Conservation (phyloP, 2,113 vertebrate species). For the Octodon degus region DNA sequence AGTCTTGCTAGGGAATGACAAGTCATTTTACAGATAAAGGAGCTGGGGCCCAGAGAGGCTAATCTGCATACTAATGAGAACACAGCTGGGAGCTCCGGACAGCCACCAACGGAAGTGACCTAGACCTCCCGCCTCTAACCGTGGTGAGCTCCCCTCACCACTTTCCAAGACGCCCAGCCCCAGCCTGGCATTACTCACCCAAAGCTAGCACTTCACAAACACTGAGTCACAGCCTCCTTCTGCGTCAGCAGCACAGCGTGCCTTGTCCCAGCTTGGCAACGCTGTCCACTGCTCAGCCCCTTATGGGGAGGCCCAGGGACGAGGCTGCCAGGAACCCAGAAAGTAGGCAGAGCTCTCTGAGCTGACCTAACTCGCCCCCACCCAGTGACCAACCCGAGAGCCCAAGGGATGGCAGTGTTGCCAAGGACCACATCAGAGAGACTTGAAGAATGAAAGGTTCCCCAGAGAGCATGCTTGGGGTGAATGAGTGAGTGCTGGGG, state of each 20-base stretch:
- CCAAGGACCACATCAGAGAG: constrained; percentile 86
- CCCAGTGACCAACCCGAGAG: constrained; percentile 14
- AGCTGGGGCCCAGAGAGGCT: neutral
- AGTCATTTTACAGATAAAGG: neutral
- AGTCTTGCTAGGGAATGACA: neutral
- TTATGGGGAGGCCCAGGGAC: constrained; percentile 18
- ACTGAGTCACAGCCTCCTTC: constrained; percentile 56
- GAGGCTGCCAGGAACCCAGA: constrained; percentile 77
- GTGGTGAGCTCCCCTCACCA: neutral
- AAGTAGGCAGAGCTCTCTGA: constrained; percentile 70
- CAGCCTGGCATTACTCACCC: neutral
- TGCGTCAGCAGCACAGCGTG: neutral
- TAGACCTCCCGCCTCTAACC: constrained; percentile 36
- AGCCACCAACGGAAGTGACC: neutral
- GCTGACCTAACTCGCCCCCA: constrained; percentile 66
- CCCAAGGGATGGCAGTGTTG: constrained; percentile 66
- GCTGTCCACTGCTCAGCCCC: neutral
- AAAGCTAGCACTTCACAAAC: constrained; percentile 51
- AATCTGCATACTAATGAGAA: neutral
- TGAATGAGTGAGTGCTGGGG: constrained; percentile 62
- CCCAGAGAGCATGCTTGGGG: constrained; percentile 69
- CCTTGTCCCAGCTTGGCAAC: neutral
- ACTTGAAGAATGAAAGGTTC: constrained; percentile 85
- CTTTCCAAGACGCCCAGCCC: constrained; percentile 21
- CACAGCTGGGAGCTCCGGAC: constrained; percentile 13